Evolutionary conservation across 2,113 vertebrate species (phyloP).

Genomic region (Murina feae): DNA sequence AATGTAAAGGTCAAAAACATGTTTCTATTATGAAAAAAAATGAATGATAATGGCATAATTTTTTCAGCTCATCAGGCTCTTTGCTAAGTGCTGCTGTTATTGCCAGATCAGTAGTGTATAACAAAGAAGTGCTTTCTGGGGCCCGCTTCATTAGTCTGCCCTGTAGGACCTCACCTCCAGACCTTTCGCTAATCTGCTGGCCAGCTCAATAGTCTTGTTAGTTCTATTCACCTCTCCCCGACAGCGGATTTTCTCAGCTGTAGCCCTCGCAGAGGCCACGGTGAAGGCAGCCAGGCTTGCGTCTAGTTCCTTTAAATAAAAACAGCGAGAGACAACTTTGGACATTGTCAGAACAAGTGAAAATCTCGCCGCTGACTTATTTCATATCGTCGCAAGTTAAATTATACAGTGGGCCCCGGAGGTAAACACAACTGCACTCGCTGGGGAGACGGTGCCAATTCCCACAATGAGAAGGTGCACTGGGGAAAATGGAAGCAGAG

Average conservation of each 20-base stretch:
- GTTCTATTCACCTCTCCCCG: constrained; percentile 95
- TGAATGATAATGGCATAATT: constrained; percentile 91
- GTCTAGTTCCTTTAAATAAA: constrained; percentile 90
- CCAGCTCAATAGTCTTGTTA: constrained; percentile 95
- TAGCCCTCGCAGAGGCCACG: constrained; percentile 88
- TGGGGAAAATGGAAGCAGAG: constrained; percentile 59
- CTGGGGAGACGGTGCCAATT: constrained; percentile 58
- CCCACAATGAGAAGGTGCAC: constrained; percentile 48
- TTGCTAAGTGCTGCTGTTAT: constrained; percentile 88
- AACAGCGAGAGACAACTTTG: constrained; percentile 80
- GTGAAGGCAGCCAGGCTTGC: constrained; percentile 89
- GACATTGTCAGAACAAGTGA: constrained; percentile 72
- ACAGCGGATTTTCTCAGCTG: constrained; percentile 92
- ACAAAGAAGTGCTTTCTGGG: constrained; percentile 87
- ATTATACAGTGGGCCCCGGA: constrained; percentile 63
- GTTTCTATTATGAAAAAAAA: constrained; percentile 86
- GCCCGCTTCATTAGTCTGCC: constrained; percentile 87
- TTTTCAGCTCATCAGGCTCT: constrained; percentile 90
- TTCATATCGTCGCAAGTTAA: constrained; percentile 75
- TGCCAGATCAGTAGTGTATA: constrained; percentile 88
- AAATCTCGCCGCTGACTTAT: constrained; percentile 74
- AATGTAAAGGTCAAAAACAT: constrained; percentile 89
- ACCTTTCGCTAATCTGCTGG: constrained; percentile 96
- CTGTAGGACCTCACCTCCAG: constrained; percentile 92
- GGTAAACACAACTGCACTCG: constrained; percentile 5